These are phyloP conservation scores for Pipistrellus pipistrellus DNA, from an alignment of 2,797 vertebrate species.

Conservation along the genomic window DNA sequence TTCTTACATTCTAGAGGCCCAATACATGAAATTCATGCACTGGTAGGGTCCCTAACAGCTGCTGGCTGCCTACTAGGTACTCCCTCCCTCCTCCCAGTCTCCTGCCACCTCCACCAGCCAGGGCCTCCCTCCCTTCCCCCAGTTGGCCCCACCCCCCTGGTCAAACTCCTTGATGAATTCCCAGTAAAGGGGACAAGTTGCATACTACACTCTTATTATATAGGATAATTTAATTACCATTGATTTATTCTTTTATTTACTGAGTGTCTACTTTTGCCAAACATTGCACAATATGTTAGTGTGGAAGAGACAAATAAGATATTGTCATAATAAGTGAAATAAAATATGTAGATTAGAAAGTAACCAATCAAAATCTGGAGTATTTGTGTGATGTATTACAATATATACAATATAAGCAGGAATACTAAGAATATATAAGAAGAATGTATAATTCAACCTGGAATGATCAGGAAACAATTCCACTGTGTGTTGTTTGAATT, in stretches of 20 bases:
- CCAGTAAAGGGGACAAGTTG: too few species aligned
- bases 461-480: not conserved
- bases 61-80: too few species aligned
- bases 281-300: not conserved
- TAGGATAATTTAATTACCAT: not conserved
- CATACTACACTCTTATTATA: too few species aligned
- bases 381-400: not conserved
- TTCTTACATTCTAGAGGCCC: not conserved
- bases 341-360: not conserved
- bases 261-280: not conserved
- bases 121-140: too few species aligned
- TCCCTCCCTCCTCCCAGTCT: too few species aligned
- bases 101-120: too few species aligned
- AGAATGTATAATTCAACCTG: not conserved
- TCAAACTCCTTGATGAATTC: too few species aligned
- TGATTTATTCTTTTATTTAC: constrained; percentile 8
- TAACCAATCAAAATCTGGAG: not conserved
- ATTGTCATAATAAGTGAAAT: constrained; percentile 10
- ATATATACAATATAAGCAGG: not conserved
- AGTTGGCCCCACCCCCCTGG: too few species aligned
- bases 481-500: not conserved
- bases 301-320: not conserved
- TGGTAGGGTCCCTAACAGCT: too few species aligned
- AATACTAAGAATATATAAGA: not conserved
- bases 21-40: too few species aligned